Evolutionary conservation across 1,140 invertebrate species (phyloP).

Genomic region (Galleria mellonella): DNA sequence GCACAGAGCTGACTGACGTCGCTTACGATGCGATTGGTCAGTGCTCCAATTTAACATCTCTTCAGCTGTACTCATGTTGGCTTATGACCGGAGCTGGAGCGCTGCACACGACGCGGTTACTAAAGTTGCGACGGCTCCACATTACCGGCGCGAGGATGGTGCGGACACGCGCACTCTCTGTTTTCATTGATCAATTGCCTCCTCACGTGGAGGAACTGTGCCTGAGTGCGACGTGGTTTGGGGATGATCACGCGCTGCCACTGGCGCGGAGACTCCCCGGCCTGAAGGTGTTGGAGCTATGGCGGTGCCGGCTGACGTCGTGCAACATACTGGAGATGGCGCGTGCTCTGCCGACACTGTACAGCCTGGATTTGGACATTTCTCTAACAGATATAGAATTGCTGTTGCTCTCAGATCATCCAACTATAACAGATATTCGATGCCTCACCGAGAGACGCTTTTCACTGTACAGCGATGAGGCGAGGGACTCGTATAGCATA

Average conservation of each 20-base stretch:
- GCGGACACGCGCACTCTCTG: slow-evolving; percentile 2
- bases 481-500: background rate
- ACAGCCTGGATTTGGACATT: slow-evolving; percentile 12
- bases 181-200: slow-evolving; percentile 13
- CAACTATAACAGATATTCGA: background rate
- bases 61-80: slow-evolving; percentile 25
- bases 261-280: slow-evolving; percentile 5
- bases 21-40: slow-evolving; percentile 15
- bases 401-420: background rate
- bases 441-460: background rate
- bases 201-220: slow-evolving; percentile 15
- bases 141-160: slow-evolving; percentile 21
- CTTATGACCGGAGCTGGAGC: slow-evolving; percentile 7
- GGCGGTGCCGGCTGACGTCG: slow-evolving; percentile 8
- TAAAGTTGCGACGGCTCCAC: background rate
- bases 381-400: background rate
- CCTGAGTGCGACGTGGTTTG: slow-evolving; percentile 18
- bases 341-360: slow-evolving; percentile 2
- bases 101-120: background rate
- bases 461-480: too few relatives aligned
- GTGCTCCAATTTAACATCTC: slow-evolving; percentile 10
- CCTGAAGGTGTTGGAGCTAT: slow-evolving; percentile 18
- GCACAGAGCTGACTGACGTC: slow-evolving; percentile 14
- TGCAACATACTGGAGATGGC: slow-evolving; percentile 6
- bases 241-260: slow-evolving; percentile 14